A percentile compares a stretch with the other conserved stretches of the same genome.
phyloP scores from a whole-genome alignment of 2,113 vertebrate genomes.

The Gila orcuttii region DNA sequence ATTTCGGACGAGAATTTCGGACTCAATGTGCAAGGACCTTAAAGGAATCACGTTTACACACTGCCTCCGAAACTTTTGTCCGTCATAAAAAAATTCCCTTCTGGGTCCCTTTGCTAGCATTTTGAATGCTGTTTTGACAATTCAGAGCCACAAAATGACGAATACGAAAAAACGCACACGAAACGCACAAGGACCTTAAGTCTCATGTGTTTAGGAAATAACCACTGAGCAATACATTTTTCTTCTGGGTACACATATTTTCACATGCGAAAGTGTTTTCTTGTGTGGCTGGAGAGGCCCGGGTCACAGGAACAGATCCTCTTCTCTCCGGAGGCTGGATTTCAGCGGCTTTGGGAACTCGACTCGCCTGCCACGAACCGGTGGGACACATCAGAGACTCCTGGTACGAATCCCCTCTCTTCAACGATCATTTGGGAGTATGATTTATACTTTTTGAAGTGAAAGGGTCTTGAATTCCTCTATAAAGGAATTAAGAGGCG shows the following conservation, averaged over 20 bases:
- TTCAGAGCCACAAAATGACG: too few species aligned
- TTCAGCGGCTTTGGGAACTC: constrained; percentile 74
- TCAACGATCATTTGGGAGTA: constrained; percentile 82
- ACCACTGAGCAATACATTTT: too few species aligned
- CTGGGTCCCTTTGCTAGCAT: too few species aligned
- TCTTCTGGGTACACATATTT: not conserved
- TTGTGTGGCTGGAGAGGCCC: constrained; percentile 36
- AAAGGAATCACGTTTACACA: too few species aligned
- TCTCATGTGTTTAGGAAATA: too few species aligned
- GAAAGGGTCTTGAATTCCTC: constrained; percentile 81
- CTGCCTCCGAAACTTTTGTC: too few species aligned
- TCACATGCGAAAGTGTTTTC: not conserved
- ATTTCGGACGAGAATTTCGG: too few species aligned
- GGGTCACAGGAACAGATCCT: constrained; percentile 64
- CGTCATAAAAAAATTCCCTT: too few species aligned
- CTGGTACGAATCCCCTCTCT: constrained; percentile 67
- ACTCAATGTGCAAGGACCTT: too few species aligned
- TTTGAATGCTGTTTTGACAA: too few species aligned
- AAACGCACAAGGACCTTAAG: too few species aligned
- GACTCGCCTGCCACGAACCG: constrained; percentile 67
- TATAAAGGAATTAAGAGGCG: constrained; percentile 84
- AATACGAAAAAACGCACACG: too few species aligned
- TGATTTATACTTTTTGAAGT: constrained; percentile 87
- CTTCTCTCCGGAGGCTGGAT: constrained; percentile 68
- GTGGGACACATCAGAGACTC: constrained; percentile 79